These are phyloP conservation scores for Ectropis grisescens DNA, from an alignment of 1,140 invertebrate species.

Conservation along the genomic window DNA sequence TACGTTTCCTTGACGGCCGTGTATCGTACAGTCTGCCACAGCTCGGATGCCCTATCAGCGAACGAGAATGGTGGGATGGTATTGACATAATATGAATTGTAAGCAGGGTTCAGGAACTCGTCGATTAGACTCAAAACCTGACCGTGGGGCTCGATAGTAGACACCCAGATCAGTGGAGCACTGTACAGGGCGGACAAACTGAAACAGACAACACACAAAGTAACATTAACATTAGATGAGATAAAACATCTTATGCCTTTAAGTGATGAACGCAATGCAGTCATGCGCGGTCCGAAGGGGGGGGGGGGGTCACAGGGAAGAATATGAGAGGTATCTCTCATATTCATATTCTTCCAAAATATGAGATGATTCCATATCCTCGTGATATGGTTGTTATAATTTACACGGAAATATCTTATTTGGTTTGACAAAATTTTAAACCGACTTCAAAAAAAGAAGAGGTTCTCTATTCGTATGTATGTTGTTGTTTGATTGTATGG, in stretches of 20 bases:
- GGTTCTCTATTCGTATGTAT: too few relatives aligned
- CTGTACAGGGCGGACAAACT: slow-evolving; percentile 30
- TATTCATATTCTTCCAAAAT: neutral
- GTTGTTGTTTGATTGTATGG: too few relatives aligned
- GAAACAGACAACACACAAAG: slow-evolving; percentile 4
- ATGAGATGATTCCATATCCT: neutral
- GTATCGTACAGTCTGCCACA: too few relatives aligned
- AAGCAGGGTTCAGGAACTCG: slow-evolving; percentile 29
- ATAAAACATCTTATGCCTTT: too few relatives aligned
- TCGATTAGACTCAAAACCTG: slow-evolving; percentile 28
- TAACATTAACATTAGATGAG: neutral
- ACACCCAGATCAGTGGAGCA: slow-evolving; percentile 40
- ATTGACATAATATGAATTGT: slow-evolving; percentile 8
- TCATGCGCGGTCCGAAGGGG: too few relatives aligned
- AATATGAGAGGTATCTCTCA: neutral
- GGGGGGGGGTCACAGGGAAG: too few relatives aligned
- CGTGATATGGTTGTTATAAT: too few relatives aligned
- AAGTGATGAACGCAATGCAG: too few relatives aligned
- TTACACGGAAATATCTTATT: neutral
- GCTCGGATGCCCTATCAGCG: too few relatives aligned
- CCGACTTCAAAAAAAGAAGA: too few relatives aligned
- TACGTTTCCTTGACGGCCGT: too few relatives aligned
- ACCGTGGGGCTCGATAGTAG: slow-evolving; percentile 27
- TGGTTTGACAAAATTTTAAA: too few relatives aligned
- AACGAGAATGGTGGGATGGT: slow-evolving; percentile 20